Base-by-base conservation (phyloP, 1,140 invertebrate species). In the Leptonema lineaticorne region DNA sequence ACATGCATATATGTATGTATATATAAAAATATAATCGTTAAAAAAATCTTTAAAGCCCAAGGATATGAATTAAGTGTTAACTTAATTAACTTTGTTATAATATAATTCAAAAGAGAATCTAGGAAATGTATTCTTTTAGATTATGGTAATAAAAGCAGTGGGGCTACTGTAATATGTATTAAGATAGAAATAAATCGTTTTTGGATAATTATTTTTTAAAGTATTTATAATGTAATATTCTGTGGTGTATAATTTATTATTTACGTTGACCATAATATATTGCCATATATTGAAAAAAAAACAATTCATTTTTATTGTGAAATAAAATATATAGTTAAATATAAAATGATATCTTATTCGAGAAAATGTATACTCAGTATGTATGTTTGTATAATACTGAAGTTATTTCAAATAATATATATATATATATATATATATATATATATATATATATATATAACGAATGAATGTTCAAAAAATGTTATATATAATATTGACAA, bases 21-120 rank as follows among this genome's bases (percentile, higher is more conserved):
- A 69, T 69, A 69, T 56, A 45, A 46, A 68, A 22, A 26, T 68
- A 33, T 68, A 67, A 63, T 63, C 66, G 65, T 71, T 71, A 64
- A 68, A n/a, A n/a, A n/a, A 64, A 28, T 58, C 22, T 27, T 63
- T 63, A 8, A 46, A 63, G 41, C 33, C 60, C 60, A 41, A 59
- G 20, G 5, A 37, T 18, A 37, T 53, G 50, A 53, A 24, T 22
- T 53, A 53, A 26, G 20, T 53, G 50, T 53, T 53, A 16, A 53
- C 50, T 20, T 33, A 59, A 59, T 59, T 59, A 16, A 59, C 30
- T 59, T 59, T 59, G 20, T 29, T 59, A 59, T 59, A 27, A 26
- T 20, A 59, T 59, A 30, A n/a, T n/a, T n/a, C n/a, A n/a, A n/a
- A 59, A 59, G 33, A 28, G n/a, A 30, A 37, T 28, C 33, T 53